phyloP scores from a whole-genome alignment of 2,113 vertebrate species.

The Larimichthys crocea region DNA sequence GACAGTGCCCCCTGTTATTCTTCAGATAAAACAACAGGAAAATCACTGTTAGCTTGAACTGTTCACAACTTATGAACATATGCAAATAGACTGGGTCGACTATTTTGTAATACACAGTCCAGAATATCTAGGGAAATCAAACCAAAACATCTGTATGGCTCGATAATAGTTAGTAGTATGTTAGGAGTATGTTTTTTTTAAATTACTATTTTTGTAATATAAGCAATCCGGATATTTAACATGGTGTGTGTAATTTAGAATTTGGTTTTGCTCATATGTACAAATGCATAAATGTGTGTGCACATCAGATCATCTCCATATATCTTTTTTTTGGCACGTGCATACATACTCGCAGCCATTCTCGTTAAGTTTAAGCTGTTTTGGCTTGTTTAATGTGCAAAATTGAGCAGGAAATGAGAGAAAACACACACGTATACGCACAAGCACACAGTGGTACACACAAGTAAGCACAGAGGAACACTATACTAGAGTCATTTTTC shows the following conservation, averaged over 20 bases:
- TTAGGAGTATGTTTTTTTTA: neutral
- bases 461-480: slow-evolving; percentile 4
- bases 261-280: neutral
- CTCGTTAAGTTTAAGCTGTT: slow-evolving; percentile 11
- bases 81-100: neutral
- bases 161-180: neutral
- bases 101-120: neutral
- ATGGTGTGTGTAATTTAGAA: neutral
- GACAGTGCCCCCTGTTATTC: neutral
- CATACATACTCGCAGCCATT: neutral
- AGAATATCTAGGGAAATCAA: neutral
- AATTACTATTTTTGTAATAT: neutral
- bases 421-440: neutral
- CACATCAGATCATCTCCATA: neutral
- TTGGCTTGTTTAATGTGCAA: slow-evolving; percentile 36
- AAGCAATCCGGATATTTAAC: neutral
- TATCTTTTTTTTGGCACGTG: neutral
- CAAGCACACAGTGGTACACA: neutral
- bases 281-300: neutral
- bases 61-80: neutral
- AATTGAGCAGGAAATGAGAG: slow-evolving; percentile 40
- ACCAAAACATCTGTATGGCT: neutral
- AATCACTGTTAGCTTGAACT: neutral
- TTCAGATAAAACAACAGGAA: neutral
- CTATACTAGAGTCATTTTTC: slow-evolving; percentile 23